Percentiles rank a stretch among this genome's conserved stretches.
phyloP scores from a whole-genome alignment of 2,888 invertebrate genomes.

The Zele albiditarsus region DNA sequence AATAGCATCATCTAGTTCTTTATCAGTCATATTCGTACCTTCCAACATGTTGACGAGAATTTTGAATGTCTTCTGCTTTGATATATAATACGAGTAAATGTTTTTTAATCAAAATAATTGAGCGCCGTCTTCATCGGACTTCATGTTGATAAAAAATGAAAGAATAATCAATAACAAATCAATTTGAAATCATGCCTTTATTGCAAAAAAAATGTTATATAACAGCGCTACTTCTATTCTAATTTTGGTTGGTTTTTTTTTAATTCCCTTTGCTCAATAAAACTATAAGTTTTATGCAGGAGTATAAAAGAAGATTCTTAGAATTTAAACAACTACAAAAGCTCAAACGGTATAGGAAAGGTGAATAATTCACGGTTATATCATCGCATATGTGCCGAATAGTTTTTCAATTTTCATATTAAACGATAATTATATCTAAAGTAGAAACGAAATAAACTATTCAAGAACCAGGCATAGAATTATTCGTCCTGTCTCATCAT shows the following conservation, averaged over 20 bases:
- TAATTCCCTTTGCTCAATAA: neutral
- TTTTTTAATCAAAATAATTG: conserved; percentile 19
- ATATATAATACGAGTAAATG: neutral
- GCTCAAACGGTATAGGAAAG: neutral
- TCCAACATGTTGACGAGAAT: conserved; percentile 25
- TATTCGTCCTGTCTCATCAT: neutral
- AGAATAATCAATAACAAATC: neutral
- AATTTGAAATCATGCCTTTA: neutral
- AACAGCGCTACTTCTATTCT: neutral
- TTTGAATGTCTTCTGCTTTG: neutral
- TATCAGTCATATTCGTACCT: conserved; percentile 35
- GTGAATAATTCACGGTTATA: neutral
- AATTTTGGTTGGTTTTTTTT: neutral
- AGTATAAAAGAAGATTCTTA: neutral
- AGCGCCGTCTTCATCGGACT: conserved; percentile 13
- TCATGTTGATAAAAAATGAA: neutral
- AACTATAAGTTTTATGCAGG: neutral
- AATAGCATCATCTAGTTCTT: conserved; percentile 39
- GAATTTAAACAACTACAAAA: neutral
- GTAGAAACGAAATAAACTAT: neutral
- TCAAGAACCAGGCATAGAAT: neutral
- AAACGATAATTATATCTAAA: no score
- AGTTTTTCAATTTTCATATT: neutral
- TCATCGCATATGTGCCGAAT: neutral
- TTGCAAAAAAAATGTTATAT: neutral